Percentiles rank a stretch among this genome's conserved stretches.
Evolutionary conservation across 2,888 invertebrate genomes (phyloP).

Genomic region (Erynnis tages): DNA sequence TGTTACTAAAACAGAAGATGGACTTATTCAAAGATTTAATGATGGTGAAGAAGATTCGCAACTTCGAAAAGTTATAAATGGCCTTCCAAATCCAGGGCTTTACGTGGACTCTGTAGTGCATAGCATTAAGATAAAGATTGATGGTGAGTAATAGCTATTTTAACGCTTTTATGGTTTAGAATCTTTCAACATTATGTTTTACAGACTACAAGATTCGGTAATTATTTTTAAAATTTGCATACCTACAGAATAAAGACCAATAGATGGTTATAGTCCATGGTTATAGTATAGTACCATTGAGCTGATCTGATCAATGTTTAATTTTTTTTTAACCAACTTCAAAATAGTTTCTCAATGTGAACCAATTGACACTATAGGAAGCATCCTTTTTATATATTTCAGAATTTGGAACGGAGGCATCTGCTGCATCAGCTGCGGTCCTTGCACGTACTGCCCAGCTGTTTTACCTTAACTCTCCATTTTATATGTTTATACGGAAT

Average conservation of each 20-base stretch:
- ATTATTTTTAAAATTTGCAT: too few relatives aligned
- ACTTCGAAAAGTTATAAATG: constrained; percentile 47
- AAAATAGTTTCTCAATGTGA: too few relatives aligned
- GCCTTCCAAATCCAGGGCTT: constrained; percentile 81
- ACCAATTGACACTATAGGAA: too few relatives aligned
- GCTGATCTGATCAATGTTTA: too few relatives aligned
- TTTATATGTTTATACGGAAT: constrained; percentile 87
- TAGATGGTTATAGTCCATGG: too few relatives aligned
- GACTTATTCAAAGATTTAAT: constrained; percentile 46
- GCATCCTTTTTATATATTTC: too few relatives aligned
- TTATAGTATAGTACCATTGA: too few relatives aligned
- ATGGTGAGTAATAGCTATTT: constrained; percentile 52
- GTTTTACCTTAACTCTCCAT: constrained; percentile 85
- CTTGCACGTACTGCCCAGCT: constrained; percentile 74
- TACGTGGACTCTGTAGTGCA: constrained; percentile 84
- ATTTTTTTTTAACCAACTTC: too few relatives aligned
- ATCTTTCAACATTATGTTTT: too few relatives aligned
- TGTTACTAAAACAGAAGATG: constrained; percentile 43
- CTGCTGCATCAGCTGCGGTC: constrained; percentile 83
- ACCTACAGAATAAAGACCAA: too few relatives aligned
- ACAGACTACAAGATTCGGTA: too few relatives aligned
- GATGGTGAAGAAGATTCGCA: constrained; percentile 37
- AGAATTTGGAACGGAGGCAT: constrained; percentile 87
- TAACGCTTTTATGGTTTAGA: too few relatives aligned
- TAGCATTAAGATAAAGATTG: constrained; percentile 84